These are phyloP conservation scores for Amblyopsis rosae DNA, from an alignment of 2,113 vertebrate genomes.

Conservation along the genomic window DNA sequence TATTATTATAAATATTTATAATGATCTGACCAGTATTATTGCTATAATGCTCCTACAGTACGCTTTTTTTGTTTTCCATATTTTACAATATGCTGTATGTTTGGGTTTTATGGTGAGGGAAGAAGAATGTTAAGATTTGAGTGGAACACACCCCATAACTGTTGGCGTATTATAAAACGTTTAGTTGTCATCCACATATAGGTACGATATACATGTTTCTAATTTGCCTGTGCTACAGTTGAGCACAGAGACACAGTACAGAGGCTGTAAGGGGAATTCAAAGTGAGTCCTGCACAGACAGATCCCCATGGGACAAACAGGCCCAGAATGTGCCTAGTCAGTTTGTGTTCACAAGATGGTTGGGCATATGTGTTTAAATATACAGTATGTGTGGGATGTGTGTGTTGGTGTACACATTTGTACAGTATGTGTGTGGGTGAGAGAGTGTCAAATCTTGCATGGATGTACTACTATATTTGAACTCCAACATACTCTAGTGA, in stretches of 20 bases:
- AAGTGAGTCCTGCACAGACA: slow-evolving; percentile 23
- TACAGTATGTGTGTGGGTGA: not conserved
- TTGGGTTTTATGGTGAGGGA: not conserved
- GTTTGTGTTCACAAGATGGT: not conserved
- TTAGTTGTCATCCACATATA: slow-evolving; percentile 35
- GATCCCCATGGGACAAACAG: slow-evolving; percentile 32
- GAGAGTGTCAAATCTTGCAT: not conserved
- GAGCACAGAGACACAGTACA: not conserved
- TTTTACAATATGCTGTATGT: slow-evolving; percentile 6
- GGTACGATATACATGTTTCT: not conserved
- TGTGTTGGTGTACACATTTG: not conserved
- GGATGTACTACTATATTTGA: no score
- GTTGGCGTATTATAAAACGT: slow-evolving; percentile 28
- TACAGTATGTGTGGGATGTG: not conserved
- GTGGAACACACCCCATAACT: slow-evolving; percentile 20
- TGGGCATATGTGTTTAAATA: not conserved
- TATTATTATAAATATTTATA: no score
- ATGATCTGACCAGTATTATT: not conserved
- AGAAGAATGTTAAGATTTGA: slow-evolving; percentile 1
- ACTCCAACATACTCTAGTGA: no score
- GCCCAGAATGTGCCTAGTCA: slow-evolving; percentile 41
- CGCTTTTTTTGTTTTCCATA: not conserved
- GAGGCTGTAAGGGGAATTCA: slow-evolving; percentile 33
- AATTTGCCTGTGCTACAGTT: slow-evolving; percentile 18
- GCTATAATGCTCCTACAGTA: not conserved